Percentiles rank a stretch among this genome's conserved stretches.
Evolutionary conservation across 2,113 vertebrate species (phyloP).

Genomic region (Hiodon alosoides): DNA sequence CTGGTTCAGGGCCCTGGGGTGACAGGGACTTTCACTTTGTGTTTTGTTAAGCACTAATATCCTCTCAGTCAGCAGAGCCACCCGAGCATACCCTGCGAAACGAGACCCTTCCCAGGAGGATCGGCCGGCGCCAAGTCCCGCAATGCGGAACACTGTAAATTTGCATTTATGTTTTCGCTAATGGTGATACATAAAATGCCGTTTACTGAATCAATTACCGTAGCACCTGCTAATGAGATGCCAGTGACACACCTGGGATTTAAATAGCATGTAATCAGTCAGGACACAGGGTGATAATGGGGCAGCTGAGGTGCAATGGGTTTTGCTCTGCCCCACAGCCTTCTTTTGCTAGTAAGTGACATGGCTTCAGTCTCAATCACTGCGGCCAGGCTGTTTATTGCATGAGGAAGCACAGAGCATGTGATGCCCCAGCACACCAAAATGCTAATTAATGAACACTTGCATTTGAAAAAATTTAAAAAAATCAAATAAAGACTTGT

Average conservation of each 20-base stretch:
- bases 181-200: constrained; percentile 51
- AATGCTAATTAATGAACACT: constrained; percentile 2
- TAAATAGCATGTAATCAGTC: constrained; percentile 23
- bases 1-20: neutral
- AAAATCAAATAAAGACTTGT: neutral
- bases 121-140: neutral
- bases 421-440: neutral
- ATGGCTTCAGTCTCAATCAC: neutral
- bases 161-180: constrained; percentile 45
- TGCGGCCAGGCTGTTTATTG: constrained; percentile 2
- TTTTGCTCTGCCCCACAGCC: neutral
- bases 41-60: neutral
- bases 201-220: constrained; percentile 60
- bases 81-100: neutral
- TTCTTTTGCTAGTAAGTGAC: neutral
- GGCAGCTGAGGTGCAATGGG: too few species aligned
- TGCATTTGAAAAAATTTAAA: neutral
- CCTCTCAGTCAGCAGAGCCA: neutral
- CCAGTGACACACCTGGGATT: constrained; percentile 31
- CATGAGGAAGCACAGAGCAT: constrained; percentile 3
- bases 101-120: neutral
- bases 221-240: constrained; percentile 55
- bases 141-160: constrained; percentile 25
- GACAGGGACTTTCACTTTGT: neutral
- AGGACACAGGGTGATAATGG: neutral